Conservation (phyloP, 2,797 vertebrate species). For the Hemibagrus guttatus region DNA sequence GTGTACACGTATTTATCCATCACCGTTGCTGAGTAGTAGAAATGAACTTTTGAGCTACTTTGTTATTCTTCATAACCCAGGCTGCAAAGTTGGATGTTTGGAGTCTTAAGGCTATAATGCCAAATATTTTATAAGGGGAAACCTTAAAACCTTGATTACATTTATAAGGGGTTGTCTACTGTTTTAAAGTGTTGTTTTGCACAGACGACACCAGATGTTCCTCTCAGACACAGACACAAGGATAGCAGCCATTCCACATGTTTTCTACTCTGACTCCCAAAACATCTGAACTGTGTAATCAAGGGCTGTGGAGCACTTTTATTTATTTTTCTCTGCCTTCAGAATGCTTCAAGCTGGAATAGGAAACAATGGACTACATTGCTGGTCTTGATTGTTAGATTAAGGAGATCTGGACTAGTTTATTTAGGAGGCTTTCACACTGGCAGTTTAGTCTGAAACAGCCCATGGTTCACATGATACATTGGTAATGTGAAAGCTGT, state of each 20-base stretch:
- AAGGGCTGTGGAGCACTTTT: slow-evolving; percentile 20
- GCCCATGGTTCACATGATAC: no score
- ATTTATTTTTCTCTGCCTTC: slow-evolving; percentile 17
- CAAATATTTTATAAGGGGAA: neutral
- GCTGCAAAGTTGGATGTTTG: neutral
- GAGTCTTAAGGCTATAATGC: neutral
- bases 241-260: neutral
- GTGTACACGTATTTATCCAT: neutral
- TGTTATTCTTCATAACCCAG: neutral
- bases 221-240: neutral
- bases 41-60: neutral
- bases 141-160: neutral
- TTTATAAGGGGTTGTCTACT: neutral
- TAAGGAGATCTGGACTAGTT: neutral
- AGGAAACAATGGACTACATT: neutral
- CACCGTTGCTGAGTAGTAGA: no score
- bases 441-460: no score
- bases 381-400: neutral
- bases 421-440: no score
- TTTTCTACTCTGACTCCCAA: neutral
- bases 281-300: slow-evolving; percentile 18
- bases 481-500: no score
- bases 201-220: neutral
- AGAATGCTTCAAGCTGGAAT: neutral
- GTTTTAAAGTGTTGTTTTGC: neutral